These are phyloP conservation scores for Leptinotarsa tumamoca DNA, from an alignment of 2,888 invertebrate species.

Conservation along the genomic window DNA sequence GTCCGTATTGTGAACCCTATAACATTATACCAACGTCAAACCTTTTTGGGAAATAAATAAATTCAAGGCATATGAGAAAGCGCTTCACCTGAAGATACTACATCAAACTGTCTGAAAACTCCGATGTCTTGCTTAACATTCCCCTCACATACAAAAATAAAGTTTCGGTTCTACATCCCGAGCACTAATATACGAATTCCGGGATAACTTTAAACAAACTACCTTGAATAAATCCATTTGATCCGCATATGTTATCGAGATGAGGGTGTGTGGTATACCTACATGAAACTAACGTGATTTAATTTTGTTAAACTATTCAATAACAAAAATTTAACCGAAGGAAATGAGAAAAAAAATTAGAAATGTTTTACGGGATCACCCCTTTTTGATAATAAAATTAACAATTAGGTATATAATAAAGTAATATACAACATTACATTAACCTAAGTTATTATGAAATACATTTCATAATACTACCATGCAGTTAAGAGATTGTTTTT, in stretches of 20 bases:
- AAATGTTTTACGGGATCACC: no score
- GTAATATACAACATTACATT: no score
- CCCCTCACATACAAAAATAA: conserved; percentile 43
- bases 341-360: no score
- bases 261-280: conserved; percentile 30
- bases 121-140: conserved; percentile 35
- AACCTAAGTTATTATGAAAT: no score
- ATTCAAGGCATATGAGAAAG: conserved; percentile 45
- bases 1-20: conserved; percentile 2
- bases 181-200: conserved; percentile 48
- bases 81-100: conserved; percentile 56
- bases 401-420: no score
- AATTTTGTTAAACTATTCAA: neutral
- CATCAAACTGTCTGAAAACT: conserved; percentile 59
- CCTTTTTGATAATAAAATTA: no score
- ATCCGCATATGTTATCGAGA: conserved; percentile 39
- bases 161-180: conserved; percentile 48
- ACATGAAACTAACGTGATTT: conserved; percentile 25
- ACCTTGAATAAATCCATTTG: conserved; percentile 47
- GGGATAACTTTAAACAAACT: conserved; percentile 47
- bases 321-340: no score
- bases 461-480: no score
- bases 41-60: conserved; percentile 54
- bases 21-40: conserved; percentile 17
- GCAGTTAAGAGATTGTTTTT: no score